phyloP scores from a whole-genome alignment of 2,797 vertebrate genomes.

The Neomorphus geoffroyi region DNA sequence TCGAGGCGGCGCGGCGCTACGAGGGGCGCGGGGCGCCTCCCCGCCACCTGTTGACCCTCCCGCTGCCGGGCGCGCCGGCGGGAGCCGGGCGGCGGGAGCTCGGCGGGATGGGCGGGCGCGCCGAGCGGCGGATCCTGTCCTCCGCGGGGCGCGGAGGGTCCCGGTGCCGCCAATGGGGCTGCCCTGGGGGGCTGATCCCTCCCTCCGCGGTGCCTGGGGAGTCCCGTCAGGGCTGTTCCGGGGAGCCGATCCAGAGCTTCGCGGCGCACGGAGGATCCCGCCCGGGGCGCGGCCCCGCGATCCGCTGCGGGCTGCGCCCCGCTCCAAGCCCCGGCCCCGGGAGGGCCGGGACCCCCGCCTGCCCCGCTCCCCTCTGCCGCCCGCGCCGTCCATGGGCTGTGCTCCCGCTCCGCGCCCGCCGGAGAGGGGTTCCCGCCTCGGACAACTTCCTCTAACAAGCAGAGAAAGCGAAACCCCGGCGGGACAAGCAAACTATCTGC shows the following conservation, averaged over 20 bases:
- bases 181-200: no score
- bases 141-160: background rate
- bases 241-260: no score
- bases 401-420: background rate
- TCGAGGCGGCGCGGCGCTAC: no score
- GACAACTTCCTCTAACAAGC: background rate
- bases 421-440: rapidly evolving
- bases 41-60: no score
- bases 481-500: no score
- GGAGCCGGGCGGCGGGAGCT: no score
- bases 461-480: background rate
- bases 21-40: background rate
- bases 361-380: background rate
- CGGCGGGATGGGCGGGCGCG: background rate
- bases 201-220: no score
- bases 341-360: background rate
- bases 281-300: background rate
- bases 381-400: background rate
- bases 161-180: no score
- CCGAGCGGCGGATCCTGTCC: no score
- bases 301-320: background rate
- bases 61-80: no score
- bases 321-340: background rate
- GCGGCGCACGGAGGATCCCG: rapidly evolving
- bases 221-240: no score